phyloP scores from a whole-genome alignment of 2,888 invertebrate species.

The Lapara coniferarum region DNA sequence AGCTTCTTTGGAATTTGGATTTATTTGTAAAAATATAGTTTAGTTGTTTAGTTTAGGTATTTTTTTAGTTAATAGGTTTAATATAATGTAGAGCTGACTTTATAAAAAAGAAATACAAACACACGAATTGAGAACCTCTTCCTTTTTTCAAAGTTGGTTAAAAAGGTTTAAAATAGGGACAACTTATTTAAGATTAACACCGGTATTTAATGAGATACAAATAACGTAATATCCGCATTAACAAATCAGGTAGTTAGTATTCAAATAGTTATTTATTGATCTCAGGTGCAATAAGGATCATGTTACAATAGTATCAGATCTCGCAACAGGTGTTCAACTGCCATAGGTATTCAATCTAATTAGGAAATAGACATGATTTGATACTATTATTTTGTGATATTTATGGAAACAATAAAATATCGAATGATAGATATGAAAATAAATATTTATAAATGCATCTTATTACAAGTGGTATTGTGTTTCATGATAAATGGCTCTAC shows the following conservation, averaged over 20 bases:
- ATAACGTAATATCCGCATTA: neutral
- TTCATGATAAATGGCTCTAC: too few species aligned
- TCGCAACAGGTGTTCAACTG: too few species aligned
- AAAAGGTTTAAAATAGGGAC: neutral
- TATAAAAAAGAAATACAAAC: too few species aligned
- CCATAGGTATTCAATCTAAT: conserved; percentile 25
- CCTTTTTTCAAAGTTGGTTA: too few species aligned
- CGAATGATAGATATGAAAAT: neutral
- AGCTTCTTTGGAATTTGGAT: too few species aligned
- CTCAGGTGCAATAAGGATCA: conserved; percentile 64
- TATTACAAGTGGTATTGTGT: neutral
- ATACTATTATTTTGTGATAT: conserved; percentile 24
- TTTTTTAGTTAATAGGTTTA: too few species aligned
- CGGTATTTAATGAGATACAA: neutral
- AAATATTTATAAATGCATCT: neutral
- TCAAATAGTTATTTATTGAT: conserved; percentile 29
- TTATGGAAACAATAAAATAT: neutral
- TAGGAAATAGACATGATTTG: conserved; percentile 44
- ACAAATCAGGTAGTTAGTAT: neutral
- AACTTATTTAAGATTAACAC: neutral
- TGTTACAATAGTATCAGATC: conserved; percentile 46
- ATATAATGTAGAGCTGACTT: too few species aligned
- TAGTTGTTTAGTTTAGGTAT: too few species aligned
- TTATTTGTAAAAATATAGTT: too few species aligned
- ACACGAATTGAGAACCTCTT: too few species aligned